phyloP scores from a whole-genome alignment of 2,888 invertebrate species.

The Ommatoiulus sabulosus region DNA sequence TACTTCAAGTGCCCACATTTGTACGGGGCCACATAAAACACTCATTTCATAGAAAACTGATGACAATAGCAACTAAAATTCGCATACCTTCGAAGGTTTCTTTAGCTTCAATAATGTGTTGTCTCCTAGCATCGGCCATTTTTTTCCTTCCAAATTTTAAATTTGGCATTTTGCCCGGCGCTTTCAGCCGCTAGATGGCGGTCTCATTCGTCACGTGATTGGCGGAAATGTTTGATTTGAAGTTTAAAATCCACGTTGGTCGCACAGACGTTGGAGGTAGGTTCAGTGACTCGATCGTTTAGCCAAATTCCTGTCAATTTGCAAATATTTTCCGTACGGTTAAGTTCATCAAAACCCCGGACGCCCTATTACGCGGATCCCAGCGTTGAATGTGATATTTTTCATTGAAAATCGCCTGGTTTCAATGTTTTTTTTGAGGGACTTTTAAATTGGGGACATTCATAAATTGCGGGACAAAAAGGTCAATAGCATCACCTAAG shows the following conservation, averaged over 20 bases:
- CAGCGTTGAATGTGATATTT: neutral
- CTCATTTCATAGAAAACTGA: too few relatives aligned
- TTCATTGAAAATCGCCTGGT: neutral
- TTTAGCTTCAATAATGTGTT: constrained; percentile 54
- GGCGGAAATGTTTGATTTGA: constrained; percentile 41
- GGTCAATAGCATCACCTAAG: neutral
- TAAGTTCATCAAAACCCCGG: neutral
- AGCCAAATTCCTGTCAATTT: neutral
- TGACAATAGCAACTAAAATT: too few relatives aligned
- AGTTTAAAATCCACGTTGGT: constrained; percentile 45
- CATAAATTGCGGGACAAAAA: neutral
- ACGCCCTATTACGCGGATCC: neutral
- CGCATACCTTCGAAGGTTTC: constrained; percentile 57
- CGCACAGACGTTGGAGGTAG: constrained; percentile 2
- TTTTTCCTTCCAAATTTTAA: neutral
- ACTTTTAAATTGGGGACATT: constrained; percentile 5
- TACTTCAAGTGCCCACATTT: neutral
- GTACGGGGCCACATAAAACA: too few relatives aligned
- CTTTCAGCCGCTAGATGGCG: constrained; percentile 13
- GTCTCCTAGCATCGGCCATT: constrained; percentile 55
- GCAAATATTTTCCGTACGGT: neutral
- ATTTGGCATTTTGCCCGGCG: neutral
- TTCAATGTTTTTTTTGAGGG: neutral
- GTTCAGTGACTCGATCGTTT: neutral
- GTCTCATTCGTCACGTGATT: neutral